Conservation (phyloP, 1,140 invertebrate genomes). For the Aporrectodea caliginosa region DNA sequence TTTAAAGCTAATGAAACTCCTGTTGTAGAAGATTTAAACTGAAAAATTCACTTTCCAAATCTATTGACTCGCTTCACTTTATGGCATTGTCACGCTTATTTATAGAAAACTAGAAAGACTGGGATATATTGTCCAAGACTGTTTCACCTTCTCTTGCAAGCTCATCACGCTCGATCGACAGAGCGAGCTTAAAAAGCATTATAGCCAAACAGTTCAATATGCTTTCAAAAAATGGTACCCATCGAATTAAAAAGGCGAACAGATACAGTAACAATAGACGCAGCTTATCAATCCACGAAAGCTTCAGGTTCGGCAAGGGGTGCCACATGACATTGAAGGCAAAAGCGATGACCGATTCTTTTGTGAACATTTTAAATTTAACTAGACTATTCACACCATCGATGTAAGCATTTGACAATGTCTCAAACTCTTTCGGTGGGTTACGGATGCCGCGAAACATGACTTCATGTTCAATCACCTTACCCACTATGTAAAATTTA, state of each 20-base stretch:
- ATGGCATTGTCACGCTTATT: no score
- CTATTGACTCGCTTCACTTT: no score
- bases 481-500: conserved; percentile 51
- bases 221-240: not conserved
- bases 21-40: no score
- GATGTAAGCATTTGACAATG: conserved; percentile 37
- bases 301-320: not conserved
- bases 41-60: no score
- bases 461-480: conserved; percentile 37
- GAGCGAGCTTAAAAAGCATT: no score
- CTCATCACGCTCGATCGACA: no score
- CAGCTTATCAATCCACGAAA: not conserved
- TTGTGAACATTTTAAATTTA: not conserved
- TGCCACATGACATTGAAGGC: not conserved
- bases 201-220: not conserved
- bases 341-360: conserved; percentile 3
- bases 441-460: conserved; percentile 34
- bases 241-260: not conserved
- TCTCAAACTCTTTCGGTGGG: conserved; percentile 37
- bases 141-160: no score
- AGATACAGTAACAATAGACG: not conserved
- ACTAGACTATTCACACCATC: conserved; percentile 31
- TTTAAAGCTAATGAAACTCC: no score
- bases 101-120: no score
- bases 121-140: no score